Evolutionary conservation across 2,888 invertebrate species (phyloP), one percentile per base, ranked within the genome.

Genomic region (Ophion ventricosus): DNA sequence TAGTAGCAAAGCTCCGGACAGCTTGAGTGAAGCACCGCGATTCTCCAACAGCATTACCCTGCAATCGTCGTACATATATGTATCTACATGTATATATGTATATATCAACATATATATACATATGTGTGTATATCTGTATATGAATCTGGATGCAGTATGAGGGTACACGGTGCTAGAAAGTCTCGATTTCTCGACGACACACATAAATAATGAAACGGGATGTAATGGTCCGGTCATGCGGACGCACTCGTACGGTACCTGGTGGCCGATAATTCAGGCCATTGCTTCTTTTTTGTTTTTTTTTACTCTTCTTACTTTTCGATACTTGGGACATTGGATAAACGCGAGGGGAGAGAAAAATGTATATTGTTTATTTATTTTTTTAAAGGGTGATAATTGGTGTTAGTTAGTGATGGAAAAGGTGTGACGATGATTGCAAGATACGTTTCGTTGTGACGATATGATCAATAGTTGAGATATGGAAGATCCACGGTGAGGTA

Each of bases 181-280:
- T 89, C 74, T 63, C 88, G 86, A 88, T 91, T 89, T 89, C 89
- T 88, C 90, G 87, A 88, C 86, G 83, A 87, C 85, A 69, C 84
- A 69, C 74, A 84, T 85, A 89, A 89, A 89, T 88, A 90, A 90
- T 89, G 89, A 86, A 89, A 88, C 88, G 86, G 86, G 84, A 87
- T 87, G 86, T 87, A 87, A 89, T 88, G 85, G 84, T 35, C 77
- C 80, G 54, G 87, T 86, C 85, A 84, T 83, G 59, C 76, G 63
- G 56, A 78, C 25, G 69, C 56, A 43, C 67, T 74, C 63, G 80
- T 70, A 76, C 49, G 54, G 40, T 70, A 73, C 56, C 54, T 17
- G 79, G 73, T 82, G 63, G n/a, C 3, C 80, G 74, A 79, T 79
- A 64, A 57, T 69, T 29, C 35, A 76, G 25, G 67, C 49, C 14